phyloP scores from a whole-genome alignment of 2,113 vertebrate species.

The Melospiza melodia region DNA sequence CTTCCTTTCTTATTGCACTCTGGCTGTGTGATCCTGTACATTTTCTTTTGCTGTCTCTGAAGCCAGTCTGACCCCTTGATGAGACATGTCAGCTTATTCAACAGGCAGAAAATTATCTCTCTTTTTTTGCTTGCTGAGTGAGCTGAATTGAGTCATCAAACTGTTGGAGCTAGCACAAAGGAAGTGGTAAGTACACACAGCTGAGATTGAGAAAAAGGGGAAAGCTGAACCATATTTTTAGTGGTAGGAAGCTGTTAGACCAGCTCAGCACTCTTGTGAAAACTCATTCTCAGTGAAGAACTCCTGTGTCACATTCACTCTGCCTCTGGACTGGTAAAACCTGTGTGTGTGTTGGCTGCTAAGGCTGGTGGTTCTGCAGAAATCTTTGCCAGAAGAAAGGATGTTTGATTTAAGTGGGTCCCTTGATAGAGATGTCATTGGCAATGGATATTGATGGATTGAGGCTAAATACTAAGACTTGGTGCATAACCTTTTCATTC shows the following conservation, averaged over 20 bases:
- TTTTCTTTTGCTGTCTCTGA: neutral
- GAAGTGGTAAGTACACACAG: conserved; percentile 53
- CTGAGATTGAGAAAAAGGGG: conserved; percentile 27
- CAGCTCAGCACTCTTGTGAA: conserved; percentile 59
- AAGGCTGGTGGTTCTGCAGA: neutral
- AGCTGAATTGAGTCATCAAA: conserved; percentile 65
- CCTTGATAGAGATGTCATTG: neutral
- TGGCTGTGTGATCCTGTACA: neutral
- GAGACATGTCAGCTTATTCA: conserved; percentile 36
- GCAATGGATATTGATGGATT: neutral
- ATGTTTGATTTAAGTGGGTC: neutral
- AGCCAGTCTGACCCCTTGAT: conserved; percentile 15
- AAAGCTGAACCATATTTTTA: conserved; percentile 56
- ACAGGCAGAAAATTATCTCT: conserved; percentile 46
- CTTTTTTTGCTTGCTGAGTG: conserved; percentile 54
- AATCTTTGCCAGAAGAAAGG: neutral
- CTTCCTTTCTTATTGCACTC: neutral
- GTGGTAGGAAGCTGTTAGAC: conserved; percentile 46
- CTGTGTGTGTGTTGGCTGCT: neutral
- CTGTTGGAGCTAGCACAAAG: conserved; percentile 58
- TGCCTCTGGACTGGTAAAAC: conserved; percentile 12
- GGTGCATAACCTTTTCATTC: neutral
- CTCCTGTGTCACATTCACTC: neutral
- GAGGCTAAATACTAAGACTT: neutral
- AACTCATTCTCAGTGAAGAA: conserved; percentile 13